phyloP scores from a whole-genome alignment of 1,140 invertebrate species.

The Monochamus saltuarius region DNA sequence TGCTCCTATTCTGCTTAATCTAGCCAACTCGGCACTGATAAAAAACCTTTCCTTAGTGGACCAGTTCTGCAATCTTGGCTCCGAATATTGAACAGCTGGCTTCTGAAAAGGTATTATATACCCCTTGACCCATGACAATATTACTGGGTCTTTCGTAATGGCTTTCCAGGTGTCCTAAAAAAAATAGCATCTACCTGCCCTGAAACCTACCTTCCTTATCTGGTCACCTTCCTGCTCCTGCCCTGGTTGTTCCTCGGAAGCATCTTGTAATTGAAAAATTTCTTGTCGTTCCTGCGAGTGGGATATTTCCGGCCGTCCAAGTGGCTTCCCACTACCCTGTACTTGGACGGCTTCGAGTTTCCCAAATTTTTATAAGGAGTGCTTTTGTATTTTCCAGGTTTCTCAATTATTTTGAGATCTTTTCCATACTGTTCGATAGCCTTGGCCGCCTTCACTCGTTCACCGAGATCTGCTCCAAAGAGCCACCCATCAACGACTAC shows the following conservation, averaged over 20 bases:
- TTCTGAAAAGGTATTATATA: slow-evolving; percentile 6
- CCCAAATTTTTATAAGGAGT: background rate
- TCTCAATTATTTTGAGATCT: background rate
- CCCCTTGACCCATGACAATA: slow-evolving; percentile 10
- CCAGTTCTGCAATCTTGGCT: background rate
- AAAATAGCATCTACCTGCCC: background rate
- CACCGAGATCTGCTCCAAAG: slow-evolving; percentile 8
- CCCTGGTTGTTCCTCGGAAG: background rate
- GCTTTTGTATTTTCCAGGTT: background rate
- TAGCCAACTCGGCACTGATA: background rate
- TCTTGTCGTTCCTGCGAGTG: background rate
- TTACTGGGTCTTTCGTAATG: slow-evolving; percentile 3
- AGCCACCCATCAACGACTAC: too few relatives aligned
- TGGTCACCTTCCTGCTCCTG: background rate
- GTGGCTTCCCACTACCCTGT: background rate
- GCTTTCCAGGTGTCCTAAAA: slow-evolving; percentile 1
- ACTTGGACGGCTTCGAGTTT: background rate
- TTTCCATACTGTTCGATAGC: slow-evolving; percentile 2
- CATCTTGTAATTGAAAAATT: background rate
- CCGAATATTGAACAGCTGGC: background rate
- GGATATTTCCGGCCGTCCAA: background rate
- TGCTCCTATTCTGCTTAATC: background rate
- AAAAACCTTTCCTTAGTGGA: background rate
- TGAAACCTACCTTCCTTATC: background rate
- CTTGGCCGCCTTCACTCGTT: slow-evolving; percentile 1